Percentiles rank a stretch among this genome's conserved stretches.
Conservation (phyloP, 2,888 invertebrate genomes). For the Caenorhabditis sp. region DNA sequence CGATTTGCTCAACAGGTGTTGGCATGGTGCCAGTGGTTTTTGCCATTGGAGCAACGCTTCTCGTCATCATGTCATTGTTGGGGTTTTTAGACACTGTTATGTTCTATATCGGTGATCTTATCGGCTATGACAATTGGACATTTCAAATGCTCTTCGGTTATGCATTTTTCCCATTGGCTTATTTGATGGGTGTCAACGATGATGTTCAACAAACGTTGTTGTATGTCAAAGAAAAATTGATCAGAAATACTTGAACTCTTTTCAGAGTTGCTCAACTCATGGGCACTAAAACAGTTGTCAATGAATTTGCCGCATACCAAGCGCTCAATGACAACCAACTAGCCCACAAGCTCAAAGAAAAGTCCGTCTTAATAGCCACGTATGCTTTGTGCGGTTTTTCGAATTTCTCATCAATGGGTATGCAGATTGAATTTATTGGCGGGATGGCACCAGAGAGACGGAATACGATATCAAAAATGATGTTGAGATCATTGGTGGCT, state of each 20-base stretch:
- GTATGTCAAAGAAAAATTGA: slow-evolving; percentile 8
- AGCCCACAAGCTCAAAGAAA: too few relatives aligned
- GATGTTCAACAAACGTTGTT: slow-evolving; percentile 54
- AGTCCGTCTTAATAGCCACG: slow-evolving; percentile 62
- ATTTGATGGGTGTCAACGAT: slow-evolving; percentile 79
- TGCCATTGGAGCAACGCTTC: slow-evolving; percentile 88
- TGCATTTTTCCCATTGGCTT: slow-evolving; percentile 88
- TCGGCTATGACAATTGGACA: slow-evolving; percentile 77
- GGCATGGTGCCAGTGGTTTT: slow-evolving; percentile 79
- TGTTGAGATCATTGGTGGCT: slow-evolving; percentile 71
- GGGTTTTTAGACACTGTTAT: slow-evolving; percentile 84
- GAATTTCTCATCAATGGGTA: slow-evolving; percentile 73
- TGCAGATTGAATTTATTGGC: slow-evolving; percentile 71
- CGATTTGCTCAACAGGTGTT: slow-evolving; percentile 24
- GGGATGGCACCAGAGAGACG: slow-evolving; percentile 66
- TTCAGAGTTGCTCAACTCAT: slow-evolving; percentile 63
- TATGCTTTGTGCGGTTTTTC: slow-evolving; percentile 74
- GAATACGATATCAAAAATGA: slow-evolving; percentile 70
- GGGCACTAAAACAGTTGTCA: slow-evolving; percentile 70
- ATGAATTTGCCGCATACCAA: slow-evolving; percentile 71
- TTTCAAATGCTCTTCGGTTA: slow-evolving; percentile 81
- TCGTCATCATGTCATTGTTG: slow-evolving; percentile 88
- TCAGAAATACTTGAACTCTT: neutral
- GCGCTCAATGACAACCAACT: slow-evolving; percentile 31
- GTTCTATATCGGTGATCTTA: slow-evolving; percentile 82